A percentile compares a stretch with the other conserved stretches of the same genome.
These are phyloP conservation scores for Salmo trutta DNA, from an alignment of 2,797 vertebrate species.

Conservation along the genomic window DNA sequence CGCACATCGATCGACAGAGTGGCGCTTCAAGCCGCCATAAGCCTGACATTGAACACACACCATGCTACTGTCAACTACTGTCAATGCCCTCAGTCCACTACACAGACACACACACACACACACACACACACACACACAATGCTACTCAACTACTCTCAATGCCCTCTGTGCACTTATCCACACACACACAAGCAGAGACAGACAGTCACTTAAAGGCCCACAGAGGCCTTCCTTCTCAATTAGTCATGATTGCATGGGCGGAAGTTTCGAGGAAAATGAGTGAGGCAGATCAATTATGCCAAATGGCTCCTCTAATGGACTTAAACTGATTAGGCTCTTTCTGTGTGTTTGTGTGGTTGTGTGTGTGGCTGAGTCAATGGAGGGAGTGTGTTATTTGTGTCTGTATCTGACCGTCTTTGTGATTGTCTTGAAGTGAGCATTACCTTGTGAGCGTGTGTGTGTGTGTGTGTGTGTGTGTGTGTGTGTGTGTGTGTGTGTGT, in stretches of 20 bases:
- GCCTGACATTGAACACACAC: background rate
- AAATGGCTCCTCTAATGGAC: constrained; percentile 18
- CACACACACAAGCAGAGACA: background rate
- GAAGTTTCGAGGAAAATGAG: constrained; percentile 14
- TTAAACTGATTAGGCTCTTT: constrained; percentile 8
- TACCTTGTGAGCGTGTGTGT: background rate
- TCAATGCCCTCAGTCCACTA: background rate
- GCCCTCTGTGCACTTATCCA: too few relatives aligned
- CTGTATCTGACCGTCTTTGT: background rate
- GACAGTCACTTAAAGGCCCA: background rate
- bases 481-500: constrained; percentile 3
- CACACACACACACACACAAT: too few relatives aligned
- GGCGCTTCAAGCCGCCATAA: background rate
- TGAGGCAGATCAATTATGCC: constrained; percentile 16
- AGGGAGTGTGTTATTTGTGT: constrained; percentile 1
- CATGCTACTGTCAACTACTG: background rate
- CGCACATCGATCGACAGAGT: too few relatives aligned
- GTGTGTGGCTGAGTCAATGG: background rate
- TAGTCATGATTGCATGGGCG: constrained; percentile 12
- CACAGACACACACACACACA: background rate
- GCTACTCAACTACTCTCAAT: too few relatives aligned
- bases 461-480: constrained; percentile 1
- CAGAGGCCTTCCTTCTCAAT: background rate
- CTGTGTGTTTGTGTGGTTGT: constrained; percentile 3
- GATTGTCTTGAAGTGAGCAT: background rate